Evolutionary conservation across 2,888 invertebrate genomes (phyloP), one percentile per base, ranked within the genome.

Genomic region (Amphiduros pacificus): DNA sequence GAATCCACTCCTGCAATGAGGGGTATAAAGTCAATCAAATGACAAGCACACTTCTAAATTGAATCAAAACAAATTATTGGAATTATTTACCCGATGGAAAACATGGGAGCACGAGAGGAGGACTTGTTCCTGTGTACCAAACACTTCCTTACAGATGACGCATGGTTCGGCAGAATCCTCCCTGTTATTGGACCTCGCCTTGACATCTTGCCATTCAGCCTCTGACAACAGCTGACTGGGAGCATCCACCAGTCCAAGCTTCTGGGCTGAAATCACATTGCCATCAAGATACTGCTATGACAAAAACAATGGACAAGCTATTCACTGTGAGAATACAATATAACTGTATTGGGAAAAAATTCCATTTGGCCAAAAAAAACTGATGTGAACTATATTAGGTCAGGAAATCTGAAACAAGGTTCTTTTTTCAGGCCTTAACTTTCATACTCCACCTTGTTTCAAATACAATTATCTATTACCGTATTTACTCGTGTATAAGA

Each of bases 141-240:
- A 78, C 44, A 82, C 77, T 61, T 82, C 82, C 61, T 82, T 81
- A 69, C 82, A 82, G 28, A 82, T 82, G 26, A 80, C 80, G 73
- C 82, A 82, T 0, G 82, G 82, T 31, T 75, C 70, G n/a, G 66
- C 68, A 1, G 78, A 81, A 61, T 82, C 82, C 36, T 79, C 73
- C 54, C 82, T 65, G n/a, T 72, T 62, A 60, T 79, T 78, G 0
- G 81, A 81, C 48, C 68, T 75, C 22, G 68, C 69, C 64, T 82
- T 82, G 6, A 77, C 74, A 31, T 61, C 54, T 53, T 67, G 62
- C 82, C 82, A 82, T 22, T 80, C 80, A 17, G 61, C 64, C 60
- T 82, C 82, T n/a, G 74, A 69, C 28, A 82, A 62, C 27, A 68
- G 69, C 28, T 68, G 71, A 9, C 27, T n/a, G 17, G 78, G 78